Conservation (phyloP, 2,113 vertebrate genomes). For the Corydoras maculifer region DNA sequence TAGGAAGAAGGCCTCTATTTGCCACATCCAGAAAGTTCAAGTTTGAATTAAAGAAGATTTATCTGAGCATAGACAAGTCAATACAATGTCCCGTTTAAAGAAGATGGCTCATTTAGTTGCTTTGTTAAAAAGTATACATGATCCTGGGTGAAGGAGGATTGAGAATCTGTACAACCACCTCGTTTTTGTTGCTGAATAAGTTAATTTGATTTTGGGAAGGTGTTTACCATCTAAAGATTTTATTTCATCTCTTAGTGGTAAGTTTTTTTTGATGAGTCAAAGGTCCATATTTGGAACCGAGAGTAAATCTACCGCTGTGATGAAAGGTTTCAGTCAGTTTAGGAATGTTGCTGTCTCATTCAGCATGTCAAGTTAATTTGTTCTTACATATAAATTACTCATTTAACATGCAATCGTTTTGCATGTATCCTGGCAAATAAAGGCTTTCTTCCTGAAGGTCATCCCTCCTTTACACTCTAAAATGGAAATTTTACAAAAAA, state of each 20-base stretch:
- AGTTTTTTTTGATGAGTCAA: not conserved
- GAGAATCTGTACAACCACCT: too few species aligned
- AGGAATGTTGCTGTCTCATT: not conserved
- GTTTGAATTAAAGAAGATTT: conserved; percentile 20
- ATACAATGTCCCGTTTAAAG: conserved; percentile 16
- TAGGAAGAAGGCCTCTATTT: conserved; percentile 61
- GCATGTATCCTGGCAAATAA: conserved; percentile 51
- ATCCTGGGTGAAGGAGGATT: conserved; percentile 27
- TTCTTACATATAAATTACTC: not conserved
- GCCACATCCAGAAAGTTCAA: conserved; percentile 39
- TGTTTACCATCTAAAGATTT: not conserved
- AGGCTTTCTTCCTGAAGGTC: conserved; percentile 82
- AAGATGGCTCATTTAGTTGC: conserved; percentile 2
- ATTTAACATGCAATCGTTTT: not conserved
- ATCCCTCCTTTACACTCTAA: conserved; percentile 61
- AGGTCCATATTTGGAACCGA: too few species aligned
- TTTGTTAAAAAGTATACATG: conserved; percentile 8
- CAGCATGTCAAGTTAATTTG: not conserved
- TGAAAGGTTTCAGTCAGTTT: not conserved
- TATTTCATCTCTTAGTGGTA: not conserved
- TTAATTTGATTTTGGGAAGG: not conserved
- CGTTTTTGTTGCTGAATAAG: not conserved
- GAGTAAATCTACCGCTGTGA: not conserved
- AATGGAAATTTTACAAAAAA: conserved; percentile 82
- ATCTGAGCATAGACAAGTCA: conserved; percentile 27